phyloP scores from a whole-genome alignment of 2,797 vertebrate genomes.

The Cynopterus sphinx region DNA sequence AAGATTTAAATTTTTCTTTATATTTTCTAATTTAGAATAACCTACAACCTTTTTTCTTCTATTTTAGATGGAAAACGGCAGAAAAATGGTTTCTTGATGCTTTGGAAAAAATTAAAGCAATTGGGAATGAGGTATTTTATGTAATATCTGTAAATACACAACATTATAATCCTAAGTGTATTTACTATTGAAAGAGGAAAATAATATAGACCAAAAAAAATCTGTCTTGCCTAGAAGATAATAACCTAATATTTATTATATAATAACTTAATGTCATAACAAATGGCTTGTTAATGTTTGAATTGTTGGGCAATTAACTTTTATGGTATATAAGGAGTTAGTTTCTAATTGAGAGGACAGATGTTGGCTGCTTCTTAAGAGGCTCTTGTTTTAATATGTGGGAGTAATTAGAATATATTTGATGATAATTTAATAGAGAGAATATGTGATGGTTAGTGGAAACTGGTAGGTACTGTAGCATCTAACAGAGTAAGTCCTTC shows the following conservation, averaged over 20 bases:
- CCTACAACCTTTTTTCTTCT: not conserved
- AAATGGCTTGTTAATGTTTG: not conserved
- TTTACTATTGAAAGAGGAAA: not conserved
- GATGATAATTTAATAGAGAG: not conserved
- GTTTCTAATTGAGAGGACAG: not conserved
- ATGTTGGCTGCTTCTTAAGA: not conserved
- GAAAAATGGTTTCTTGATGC: slow-evolving; percentile 98
- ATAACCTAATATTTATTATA: not conserved
- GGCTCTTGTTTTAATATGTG: not conserved
- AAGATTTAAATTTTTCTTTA: slow-evolving; percentile 33
- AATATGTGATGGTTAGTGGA: not conserved
- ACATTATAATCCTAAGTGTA: not conserved
- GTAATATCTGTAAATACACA: not conserved
- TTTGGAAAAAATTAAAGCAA: slow-evolving; percentile 99
- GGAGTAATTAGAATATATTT: not conserved
- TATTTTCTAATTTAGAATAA: slow-evolving; percentile 52
- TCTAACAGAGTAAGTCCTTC: not conserved
- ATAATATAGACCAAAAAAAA: not conserved
- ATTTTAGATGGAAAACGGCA: slow-evolving; percentile 96
- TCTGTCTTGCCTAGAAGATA: not conserved
- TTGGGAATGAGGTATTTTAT: slow-evolving; percentile 95
- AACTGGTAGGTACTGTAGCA: not conserved
- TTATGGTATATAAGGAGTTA: not conserved
- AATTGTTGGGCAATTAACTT: not conserved
- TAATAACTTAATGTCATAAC: not conserved